Evolutionary conservation across 2,888 invertebrate species (phyloP).

Genomic region (Octodonta nipae): DNA sequence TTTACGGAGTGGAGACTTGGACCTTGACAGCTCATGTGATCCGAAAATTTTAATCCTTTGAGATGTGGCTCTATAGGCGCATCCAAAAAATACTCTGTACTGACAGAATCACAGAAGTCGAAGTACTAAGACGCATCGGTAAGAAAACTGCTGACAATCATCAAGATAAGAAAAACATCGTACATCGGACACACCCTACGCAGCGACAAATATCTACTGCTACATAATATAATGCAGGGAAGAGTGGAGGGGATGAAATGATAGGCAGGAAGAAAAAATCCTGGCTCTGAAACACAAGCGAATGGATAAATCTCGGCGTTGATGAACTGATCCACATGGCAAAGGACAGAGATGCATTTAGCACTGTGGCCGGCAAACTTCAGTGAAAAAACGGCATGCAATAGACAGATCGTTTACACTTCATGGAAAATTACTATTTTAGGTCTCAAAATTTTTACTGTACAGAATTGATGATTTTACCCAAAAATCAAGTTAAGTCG

Average conservation of each 20-base stretch:
- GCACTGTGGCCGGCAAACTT: background rate
- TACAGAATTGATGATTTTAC: too few relatives aligned
- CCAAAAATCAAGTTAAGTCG: too few relatives aligned
- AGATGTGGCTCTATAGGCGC: constrained; percentile 2
- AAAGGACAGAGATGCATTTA: constrained; percentile 1
- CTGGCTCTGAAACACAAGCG: constrained; percentile 1
- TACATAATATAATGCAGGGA: background rate
- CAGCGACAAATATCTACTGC: constrained; percentile 1
- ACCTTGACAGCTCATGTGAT: background rate
- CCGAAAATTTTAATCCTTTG: constrained; percentile 1
- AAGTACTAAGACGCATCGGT: constrained; percentile 1
- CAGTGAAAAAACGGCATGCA: constrained; percentile 1
- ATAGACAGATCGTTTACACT: too few relatives aligned
- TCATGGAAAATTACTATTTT: too few relatives aligned
- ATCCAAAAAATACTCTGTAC: constrained; percentile 21
- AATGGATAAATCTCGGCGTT: background rate
- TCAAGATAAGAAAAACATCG: constrained; percentile 1
- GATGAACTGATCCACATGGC: background rate
- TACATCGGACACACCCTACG: background rate
- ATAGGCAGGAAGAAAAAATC: background rate
- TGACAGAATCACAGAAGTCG: constrained; percentile 17
- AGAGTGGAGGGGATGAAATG: constrained; percentile 1
- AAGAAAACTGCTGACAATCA: background rate
- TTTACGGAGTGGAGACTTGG: background rate
- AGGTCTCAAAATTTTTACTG: too few relatives aligned